A percentile compares a stretch with the other conserved stretches of the same genome.
These are phyloP conservation scores for Stenodema calcarata DNA, from an alignment of 2,888 invertebrate species.

Conservation along the genomic window DNA sequence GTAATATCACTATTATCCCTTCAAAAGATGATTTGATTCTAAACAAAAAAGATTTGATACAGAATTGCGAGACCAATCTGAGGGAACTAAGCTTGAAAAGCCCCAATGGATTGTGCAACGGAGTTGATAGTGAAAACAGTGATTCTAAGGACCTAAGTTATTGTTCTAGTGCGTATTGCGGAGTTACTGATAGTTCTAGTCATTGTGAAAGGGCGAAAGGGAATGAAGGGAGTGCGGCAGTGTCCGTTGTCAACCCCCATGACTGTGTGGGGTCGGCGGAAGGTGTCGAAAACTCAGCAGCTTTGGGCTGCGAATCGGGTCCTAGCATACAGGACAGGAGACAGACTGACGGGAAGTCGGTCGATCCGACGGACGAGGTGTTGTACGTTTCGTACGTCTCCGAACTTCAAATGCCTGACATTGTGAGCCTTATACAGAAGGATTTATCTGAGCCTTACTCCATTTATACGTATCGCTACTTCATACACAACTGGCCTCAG, in stretches of 20 bases:
- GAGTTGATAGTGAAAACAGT: constrained; percentile 54
- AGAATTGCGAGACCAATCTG: constrained; percentile 50
- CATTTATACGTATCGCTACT: constrained; percentile 99
- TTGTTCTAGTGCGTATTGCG: constrained; percentile 41
- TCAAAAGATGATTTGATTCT: constrained; percentile 51
- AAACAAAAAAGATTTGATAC: constrained; percentile 50
- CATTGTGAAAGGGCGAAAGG: constrained; percentile 50
- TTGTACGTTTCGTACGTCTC: constrained; percentile 84
- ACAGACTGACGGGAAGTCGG: background rate
- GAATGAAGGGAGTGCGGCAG: constrained; percentile 42
- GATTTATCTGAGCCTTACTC: constrained; percentile 99
- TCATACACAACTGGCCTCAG: constrained; percentile 99
- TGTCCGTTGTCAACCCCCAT: constrained; percentile 5
- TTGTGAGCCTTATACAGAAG: constrained; percentile 91
- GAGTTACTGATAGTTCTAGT: constrained; percentile 55
- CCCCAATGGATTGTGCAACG: constrained; percentile 54
- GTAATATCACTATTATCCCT: constrained; percentile 53
- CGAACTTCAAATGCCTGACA: constrained; percentile 97
- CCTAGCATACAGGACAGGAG: background rate
- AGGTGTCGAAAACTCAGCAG: constrained; percentile 10
- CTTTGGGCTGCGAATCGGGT: constrained; percentile 6
- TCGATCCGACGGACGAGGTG: constrained; percentile 57
- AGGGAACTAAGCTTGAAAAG: constrained; percentile 52
- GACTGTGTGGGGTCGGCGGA: constrained; percentile 6
- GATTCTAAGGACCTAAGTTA: constrained; percentile 39